Evolutionary conservation across 1,140 invertebrate species (phyloP).

Genomic region (Pogonognathellus flavescens): DNA sequence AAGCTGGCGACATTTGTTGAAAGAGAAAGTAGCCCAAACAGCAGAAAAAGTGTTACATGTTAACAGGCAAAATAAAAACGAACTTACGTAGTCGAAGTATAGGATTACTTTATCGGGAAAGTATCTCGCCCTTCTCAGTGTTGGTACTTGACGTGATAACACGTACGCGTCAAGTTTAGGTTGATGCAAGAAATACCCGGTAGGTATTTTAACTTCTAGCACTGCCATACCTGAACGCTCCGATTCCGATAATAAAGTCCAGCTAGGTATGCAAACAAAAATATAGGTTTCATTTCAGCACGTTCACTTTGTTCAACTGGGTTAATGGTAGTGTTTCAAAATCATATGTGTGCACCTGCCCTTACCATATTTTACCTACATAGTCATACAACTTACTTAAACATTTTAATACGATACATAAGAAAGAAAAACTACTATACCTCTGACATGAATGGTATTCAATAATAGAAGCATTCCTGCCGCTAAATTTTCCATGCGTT

Average conservation of each 20-base stretch:
- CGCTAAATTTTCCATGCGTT: conserved; percentile 82
- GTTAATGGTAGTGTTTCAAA: conserved; percentile 19
- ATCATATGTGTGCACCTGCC: not conserved
- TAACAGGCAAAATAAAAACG: not conserved
- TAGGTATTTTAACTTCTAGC: conserved; percentile 90
- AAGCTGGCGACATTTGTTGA: not conserved
- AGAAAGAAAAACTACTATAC: conserved; percentile 71
- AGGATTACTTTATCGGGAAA: conserved; percentile 87
- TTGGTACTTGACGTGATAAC: conserved; percentile 77
- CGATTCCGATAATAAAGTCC: conserved; percentile 64
- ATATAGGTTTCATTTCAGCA: not conserved
- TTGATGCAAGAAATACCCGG: conserved; percentile 94
- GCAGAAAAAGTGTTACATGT: conserved; percentile 24
- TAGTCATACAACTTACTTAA: not conserved
- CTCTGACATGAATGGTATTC: conserved; percentile 85
- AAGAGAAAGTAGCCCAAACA: conserved; percentile 46
- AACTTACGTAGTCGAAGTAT: conserved; percentile 92
- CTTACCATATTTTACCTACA: not conserved
- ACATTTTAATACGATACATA: not conserved
- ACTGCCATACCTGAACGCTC: conserved; percentile 87
- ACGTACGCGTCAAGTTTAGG: conserved; percentile 89
- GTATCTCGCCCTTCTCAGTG: conserved; percentile 88
- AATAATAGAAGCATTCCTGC: conserved; percentile 94
- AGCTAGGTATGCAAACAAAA: conserved; percentile 70
- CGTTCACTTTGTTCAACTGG: not conserved